phyloP scores from a whole-genome alignment of 2,888 invertebrate species.

The Liodrosophila aerea region DNA sequence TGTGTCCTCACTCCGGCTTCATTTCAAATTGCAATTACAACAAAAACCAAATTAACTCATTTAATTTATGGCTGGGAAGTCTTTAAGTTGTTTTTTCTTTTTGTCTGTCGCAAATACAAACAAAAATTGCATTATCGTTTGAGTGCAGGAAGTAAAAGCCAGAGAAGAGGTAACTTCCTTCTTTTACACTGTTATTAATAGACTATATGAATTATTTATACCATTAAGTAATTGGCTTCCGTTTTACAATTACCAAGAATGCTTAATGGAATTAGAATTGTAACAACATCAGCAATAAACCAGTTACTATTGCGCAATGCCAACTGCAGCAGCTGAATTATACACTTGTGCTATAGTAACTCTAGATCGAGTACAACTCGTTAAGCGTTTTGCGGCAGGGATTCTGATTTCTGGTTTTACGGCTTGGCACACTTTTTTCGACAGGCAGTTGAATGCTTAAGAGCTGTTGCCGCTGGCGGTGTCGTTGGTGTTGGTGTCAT shows the following conservation, averaged over 20 bases:
- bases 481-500: slow-evolving; percentile 8
- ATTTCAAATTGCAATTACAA: slow-evolving; percentile 34
- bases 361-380: too few species aligned
- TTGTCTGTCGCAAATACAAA: too few species aligned
- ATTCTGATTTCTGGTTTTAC: slow-evolving; percentile 24
- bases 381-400: background rate
- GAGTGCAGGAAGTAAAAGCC: slow-evolving; percentile 26
- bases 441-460: slow-evolving; percentile 11
- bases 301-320: background rate
- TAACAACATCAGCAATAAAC: too few species aligned
- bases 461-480: background rate
- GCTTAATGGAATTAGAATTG: too few species aligned
- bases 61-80: slow-evolving; percentile 32
- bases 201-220: slow-evolving; percentile 16
- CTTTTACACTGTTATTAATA: background rate
- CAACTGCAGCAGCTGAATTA: too few species aligned
- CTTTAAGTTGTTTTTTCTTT: background rate
- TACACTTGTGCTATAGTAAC: too few species aligned
- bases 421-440: slow-evolving; percentile 61
- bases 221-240: slow-evolving; percentile 3
- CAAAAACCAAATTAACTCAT: slow-evolving; percentile 32
- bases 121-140: background rate
- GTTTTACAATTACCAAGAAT: background rate
- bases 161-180: slow-evolving; percentile 6
- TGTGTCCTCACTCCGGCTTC: slow-evolving; percentile 34